Evolutionary conservation across 1,140 invertebrate species (phyloP).

Genomic region (Cepaea nemoralis): DNA sequence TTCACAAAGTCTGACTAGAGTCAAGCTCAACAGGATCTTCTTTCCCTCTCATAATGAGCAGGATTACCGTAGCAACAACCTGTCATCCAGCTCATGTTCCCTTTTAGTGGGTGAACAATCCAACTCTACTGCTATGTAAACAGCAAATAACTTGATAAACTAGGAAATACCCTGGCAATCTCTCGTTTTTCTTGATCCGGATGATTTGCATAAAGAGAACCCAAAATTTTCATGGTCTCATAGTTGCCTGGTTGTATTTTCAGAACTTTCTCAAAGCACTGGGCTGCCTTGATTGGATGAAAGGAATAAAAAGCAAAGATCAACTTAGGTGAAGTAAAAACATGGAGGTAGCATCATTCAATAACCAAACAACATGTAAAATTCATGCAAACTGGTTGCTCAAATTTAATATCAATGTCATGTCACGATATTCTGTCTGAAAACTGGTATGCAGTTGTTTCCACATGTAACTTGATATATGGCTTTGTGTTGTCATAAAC

Average conservation of each 20-base stretch:
- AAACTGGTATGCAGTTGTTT: too few relatives aligned
- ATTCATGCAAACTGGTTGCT: neutral
- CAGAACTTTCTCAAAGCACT: slow-evolving; percentile 98
- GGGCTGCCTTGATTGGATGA: slow-evolving; percentile 83
- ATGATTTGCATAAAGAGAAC: slow-evolving; percentile 94
- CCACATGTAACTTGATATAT: too few relatives aligned
- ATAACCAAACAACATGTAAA: neutral
- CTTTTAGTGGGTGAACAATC: too few relatives aligned
- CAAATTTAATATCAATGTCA: neutral
- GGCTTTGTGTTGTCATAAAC: too few relatives aligned
- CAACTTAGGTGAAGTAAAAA: neutral
- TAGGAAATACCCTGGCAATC: slow-evolving; percentile 80
- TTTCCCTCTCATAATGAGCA: too few relatives aligned
- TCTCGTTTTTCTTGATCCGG: slow-evolving; percentile 89
- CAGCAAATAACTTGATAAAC: too few relatives aligned
- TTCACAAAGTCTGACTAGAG: too few relatives aligned
- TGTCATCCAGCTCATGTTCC: too few relatives aligned
- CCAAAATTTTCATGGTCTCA: slow-evolving; percentile 99
- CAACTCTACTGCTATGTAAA: too few relatives aligned
- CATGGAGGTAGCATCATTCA: neutral
- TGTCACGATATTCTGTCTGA: too few relatives aligned
- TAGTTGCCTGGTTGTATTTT: slow-evolving; percentile 98
- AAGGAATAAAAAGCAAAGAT: neutral
- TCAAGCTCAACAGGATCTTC: too few relatives aligned
- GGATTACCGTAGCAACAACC: too few relatives aligned